phyloP scores from a whole-genome alignment of 2,888 invertebrate species.

The Pseudococcus longispinus region DNA sequence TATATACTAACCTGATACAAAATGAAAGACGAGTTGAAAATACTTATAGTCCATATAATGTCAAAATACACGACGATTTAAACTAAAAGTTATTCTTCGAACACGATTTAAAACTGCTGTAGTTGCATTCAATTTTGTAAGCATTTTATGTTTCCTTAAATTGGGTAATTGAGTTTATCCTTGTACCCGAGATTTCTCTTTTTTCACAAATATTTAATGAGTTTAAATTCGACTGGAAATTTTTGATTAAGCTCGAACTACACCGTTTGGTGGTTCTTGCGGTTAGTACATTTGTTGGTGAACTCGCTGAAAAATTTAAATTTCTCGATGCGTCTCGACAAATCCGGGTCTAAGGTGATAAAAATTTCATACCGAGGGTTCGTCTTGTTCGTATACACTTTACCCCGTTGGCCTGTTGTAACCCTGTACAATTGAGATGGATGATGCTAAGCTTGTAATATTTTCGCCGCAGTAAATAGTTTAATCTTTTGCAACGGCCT shows the following conservation, averaged over 20 bases:
- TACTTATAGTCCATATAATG: too few relatives aligned
- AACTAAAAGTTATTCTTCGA: too few relatives aligned
- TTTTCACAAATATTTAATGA: neutral
- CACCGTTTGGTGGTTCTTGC: neutral
- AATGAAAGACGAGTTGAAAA: neutral
- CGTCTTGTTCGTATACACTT: neutral
- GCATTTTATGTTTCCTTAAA: neutral
- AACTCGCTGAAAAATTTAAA: conserved; percentile 11
- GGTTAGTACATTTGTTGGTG: neutral
- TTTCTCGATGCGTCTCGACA: neutral
- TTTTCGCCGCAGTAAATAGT: neutral
- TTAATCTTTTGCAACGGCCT: conserved; percentile 8
- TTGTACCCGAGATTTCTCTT: neutral
- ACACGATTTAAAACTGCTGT: neutral
- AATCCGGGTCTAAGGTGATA: conserved; percentile 13
- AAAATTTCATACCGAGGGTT: conserved; percentile 7
- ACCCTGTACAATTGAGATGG: neutral
- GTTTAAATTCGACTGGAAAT: neutral
- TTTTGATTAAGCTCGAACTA: neutral
- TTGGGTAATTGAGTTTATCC: neutral
- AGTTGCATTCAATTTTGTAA: neutral
- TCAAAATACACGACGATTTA: neutral
- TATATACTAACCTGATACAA: neutral
- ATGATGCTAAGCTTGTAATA: neutral
- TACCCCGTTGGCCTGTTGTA: neutral